Evolutionary conservation across 2,888 invertebrate species (phyloP), one percentile per base, ranked within the genome.

Genomic region (Polymixis flavicincta): DNA sequence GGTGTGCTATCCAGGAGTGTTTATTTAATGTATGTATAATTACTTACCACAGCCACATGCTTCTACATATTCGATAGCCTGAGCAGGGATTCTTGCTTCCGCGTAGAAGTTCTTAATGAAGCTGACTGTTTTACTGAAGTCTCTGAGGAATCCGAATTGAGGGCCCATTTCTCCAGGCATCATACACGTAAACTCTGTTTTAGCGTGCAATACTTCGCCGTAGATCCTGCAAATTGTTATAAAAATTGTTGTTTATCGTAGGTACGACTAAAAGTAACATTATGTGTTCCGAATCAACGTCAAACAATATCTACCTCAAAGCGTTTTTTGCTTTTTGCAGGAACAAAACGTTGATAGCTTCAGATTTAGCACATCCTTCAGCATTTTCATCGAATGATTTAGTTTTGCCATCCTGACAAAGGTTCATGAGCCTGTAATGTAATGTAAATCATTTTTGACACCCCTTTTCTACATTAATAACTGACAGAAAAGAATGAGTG

Each of bases 381-480:
- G 98, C 98, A 68, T 97, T 96, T 68, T 97, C 97, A 92, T 99
- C 99, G 91, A 99, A 99, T 0, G 98, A 98, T 89, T 98, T 98
- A 88, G 99, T 99, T 80, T 97, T 97, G 0, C 99, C 99, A 87
- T 99, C 98, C 4, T 96, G 93, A 32, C 98, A 98, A 9, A 99
- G 93, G 4, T 89, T 87, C 6, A 37, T 5, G 37, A 37, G 37
- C 37, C 37, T 37, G 37, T 37, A 37, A 45, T 45, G n/a, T 0
- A 45, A 13, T 13, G 3, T 45, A 45, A 45, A 13, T 45, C 42
- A 45, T 1, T 3, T 13, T 45, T 42, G 11, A 42, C 11, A 37
- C 19, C 1, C 1, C 5, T n/a, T 32, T 32, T 32, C 32, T 32
- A n/a, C 2, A 72, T 28, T 22, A 13, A 37, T 25, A 28, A 11